Base-by-base conservation (phyloP, 2,888 invertebrate genomes). In the Heliconius ismenius region DNA sequence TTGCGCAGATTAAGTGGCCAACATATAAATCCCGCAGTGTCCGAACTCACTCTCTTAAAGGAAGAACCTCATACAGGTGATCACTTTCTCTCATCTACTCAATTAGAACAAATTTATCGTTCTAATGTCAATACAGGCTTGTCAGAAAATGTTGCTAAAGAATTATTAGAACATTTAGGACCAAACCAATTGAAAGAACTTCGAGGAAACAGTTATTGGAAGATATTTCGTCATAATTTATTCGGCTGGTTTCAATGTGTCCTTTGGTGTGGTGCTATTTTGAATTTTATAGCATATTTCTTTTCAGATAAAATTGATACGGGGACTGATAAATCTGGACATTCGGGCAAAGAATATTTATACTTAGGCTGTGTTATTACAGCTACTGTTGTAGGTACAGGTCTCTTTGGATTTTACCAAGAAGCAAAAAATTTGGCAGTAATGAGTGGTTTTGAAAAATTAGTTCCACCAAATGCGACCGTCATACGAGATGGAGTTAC, bases 361-460 rank as follows among this genome's bases (percentile, higher is more conserved):
- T 94, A 94, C 79, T 83, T 94, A 28, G 94, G 92, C 28, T 80
- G 82, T 69, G 91, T 94, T 1, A 94, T 94, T 60, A 83, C 87
- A 3, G 81, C 81, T 2, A 94, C 94, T 39, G 85, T 94, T 28
- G 62, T 93, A 3, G 90, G 95, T 3, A 95, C 95, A 3, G 95
- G 95, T 0, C 80, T 95, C 0, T 95, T 95, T 83, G 95, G 95
- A 0, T 95, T 95, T 82, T 95, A 94, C 81, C 95, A 95, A 82
- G 95, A 95, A 84, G 91, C 94, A 0, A 97, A 96, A 85, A 97
- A 97, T 84, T 95, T 96, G 18, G 95, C 95, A 81, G 97, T 97
- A 62, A 98, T 98, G 97, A 97, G 97, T 82, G 97, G 97, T 13
- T 98, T 98, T 86, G 96, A 96, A 85, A 97, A 96, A 87, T 95